Evolutionary conservation across 2,888 invertebrate genomes (phyloP).

Genomic region (Kryphioiulus occultus): DNA sequence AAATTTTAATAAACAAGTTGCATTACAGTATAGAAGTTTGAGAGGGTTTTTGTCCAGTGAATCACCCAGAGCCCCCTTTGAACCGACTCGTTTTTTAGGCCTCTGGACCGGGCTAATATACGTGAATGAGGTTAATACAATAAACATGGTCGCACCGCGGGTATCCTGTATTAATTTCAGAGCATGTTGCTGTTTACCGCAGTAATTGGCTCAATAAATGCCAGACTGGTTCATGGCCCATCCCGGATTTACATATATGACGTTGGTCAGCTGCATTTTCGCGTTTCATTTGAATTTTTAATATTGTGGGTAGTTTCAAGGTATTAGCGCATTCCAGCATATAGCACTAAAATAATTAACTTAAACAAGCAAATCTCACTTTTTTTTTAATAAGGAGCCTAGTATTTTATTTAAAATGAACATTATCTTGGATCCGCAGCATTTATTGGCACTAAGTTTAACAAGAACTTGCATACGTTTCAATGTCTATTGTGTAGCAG

Average conservation of each 20-base stretch:
- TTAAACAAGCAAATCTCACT: too few species aligned
- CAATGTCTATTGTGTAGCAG: too few species aligned
- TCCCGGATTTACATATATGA: too few species aligned
- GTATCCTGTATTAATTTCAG: background rate
- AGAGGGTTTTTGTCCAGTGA: slow-evolving; percentile 20
- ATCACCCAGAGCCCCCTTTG: background rate
- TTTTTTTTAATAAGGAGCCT: too few species aligned
- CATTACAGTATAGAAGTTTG: slow-evolving; percentile 47
- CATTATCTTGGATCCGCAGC: too few species aligned
- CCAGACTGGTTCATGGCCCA: background rate
- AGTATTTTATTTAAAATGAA: too few species aligned
- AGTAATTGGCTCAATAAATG: background rate
- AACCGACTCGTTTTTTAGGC: slow-evolving; percentile 31
- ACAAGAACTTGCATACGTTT: too few species aligned
- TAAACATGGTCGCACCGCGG: slow-evolving; percentile 34
- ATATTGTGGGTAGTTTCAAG: too few species aligned
- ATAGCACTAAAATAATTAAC: too few species aligned
- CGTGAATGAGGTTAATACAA: slow-evolving; percentile 37
- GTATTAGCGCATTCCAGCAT: too few species aligned
- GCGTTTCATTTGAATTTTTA: background rate
- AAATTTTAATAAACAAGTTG: slow-evolving; percentile 52
- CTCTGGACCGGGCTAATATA: slow-evolving; percentile 12
- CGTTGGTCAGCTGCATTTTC: background rate
- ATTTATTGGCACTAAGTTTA: too few species aligned
- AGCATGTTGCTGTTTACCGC: background rate